Conservation (phyloP, 2,888 invertebrate genomes). For the Anorthoa munda region DNA sequence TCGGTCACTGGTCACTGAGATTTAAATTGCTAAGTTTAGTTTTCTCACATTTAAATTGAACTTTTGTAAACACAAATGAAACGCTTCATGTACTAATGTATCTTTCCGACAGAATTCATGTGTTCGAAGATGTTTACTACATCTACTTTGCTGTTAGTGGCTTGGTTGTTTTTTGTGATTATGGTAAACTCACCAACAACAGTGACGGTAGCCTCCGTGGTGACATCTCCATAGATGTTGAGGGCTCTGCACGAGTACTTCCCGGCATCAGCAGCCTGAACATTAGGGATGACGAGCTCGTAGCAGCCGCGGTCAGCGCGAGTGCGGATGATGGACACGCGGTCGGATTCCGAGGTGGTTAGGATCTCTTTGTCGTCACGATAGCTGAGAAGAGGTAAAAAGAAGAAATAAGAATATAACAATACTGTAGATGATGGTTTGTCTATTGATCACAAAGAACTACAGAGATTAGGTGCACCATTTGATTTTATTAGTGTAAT, state of each 20-base stretch:
- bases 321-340: slow-evolving; percentile 93
- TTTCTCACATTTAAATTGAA: not conserved
- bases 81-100: too few relatives aligned
- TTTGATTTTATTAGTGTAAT: too few relatives aligned
- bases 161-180: too few relatives aligned
- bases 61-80: not conserved
- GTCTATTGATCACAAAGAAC: not conserved
- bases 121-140: not conserved
- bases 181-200: slow-evolving; percentile 92
- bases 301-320: slow-evolving; percentile 96
- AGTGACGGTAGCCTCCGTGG: slow-evolving; percentile 94
- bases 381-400: slow-evolving; percentile 90
- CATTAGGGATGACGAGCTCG: slow-evolving; percentile 96
- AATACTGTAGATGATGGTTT: not conserved
- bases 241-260: slow-evolving; percentile 95
- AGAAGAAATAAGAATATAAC: too few relatives aligned
- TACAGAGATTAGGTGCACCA: too few relatives aligned
- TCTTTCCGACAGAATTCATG: not conserved
- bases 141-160: too few relatives aligned
- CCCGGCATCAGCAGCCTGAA: slow-evolving; percentile 95
- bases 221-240: slow-evolving; percentile 95
- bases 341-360: slow-evolving; percentile 92
- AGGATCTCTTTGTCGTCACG: slow-evolving; percentile 95
- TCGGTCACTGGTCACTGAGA: not conserved
- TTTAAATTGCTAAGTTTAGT: not conserved